Conservation (phyloP, 2,797 vertebrate species). For the Ispidina lecontei region DNA sequence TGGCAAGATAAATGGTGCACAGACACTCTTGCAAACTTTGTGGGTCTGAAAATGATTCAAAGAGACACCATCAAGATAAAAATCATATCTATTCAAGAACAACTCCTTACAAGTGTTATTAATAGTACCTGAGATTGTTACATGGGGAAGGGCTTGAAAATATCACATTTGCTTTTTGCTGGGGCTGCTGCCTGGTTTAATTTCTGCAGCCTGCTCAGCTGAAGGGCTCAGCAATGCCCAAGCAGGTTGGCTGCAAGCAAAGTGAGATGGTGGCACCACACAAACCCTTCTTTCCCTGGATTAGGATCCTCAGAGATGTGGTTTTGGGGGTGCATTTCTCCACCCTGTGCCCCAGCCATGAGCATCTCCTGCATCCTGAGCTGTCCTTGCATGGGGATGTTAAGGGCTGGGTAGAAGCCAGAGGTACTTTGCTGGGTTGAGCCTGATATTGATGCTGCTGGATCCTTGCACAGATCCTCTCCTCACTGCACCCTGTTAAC, state of each 20-base stretch:
- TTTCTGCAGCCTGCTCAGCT: neutral
- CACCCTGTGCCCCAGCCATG: accelerated
- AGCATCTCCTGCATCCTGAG: neutral
- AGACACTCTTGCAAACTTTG: constrained; percentile 2
- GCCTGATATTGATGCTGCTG: accelerated
- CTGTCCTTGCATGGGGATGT: accelerated
- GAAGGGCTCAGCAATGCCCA: accelerated
- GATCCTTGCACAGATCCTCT: neutral
- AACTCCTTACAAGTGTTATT: constrained; percentile 58
- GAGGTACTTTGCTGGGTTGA: accelerated
- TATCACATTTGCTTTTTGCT: neutral
- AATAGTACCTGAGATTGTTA: constrained; percentile 23
- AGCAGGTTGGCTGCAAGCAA: neutral
- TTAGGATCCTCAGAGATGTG: accelerated
- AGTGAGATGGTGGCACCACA: accelerated
- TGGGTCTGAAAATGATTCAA: constrained; percentile 62
- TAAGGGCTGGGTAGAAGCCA: neutral
- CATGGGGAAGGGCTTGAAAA: constrained; percentile 32
- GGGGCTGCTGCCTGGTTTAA: neutral
- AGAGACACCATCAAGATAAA: constrained; percentile 48
- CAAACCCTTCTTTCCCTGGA: accelerated
- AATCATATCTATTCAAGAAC: constrained; percentile 62
- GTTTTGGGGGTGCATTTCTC: neutral
- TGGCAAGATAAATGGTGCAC: constrained; percentile 2
- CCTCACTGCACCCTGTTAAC: accelerated